Percentiles rank a stretch among this genome's conserved stretches.
Conservation (phyloP, 2,888 invertebrate species). For the Apamea crenata region DNA sequence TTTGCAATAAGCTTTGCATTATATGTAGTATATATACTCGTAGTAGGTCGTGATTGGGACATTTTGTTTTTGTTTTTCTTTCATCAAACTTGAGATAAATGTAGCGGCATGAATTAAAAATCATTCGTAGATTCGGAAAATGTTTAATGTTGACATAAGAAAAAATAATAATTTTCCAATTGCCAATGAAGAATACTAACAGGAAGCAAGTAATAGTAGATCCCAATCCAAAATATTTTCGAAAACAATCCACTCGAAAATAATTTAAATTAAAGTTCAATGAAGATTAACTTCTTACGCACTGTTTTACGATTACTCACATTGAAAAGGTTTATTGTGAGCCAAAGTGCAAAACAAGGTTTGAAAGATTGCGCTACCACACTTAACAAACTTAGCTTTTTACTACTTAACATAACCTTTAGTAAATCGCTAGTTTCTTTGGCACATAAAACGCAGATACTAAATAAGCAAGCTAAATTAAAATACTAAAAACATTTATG, state of each 20-base stretch:
- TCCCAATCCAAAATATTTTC: background rate
- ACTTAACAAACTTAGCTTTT: conserved; percentile 3
- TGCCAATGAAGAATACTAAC: background rate
- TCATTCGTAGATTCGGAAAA: background rate
- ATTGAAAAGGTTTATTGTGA: conserved; percentile 21
- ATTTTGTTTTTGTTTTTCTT: conserved; percentile 9
- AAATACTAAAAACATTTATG: background rate
- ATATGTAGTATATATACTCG: background rate
- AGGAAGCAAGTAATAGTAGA: background rate
- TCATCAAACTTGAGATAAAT: background rate
- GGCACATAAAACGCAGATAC: background rate
- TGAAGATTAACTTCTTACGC: conserved; percentile 1
- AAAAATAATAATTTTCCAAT: background rate
- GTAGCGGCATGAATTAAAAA: background rate
- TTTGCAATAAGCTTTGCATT: conserved; percentile 32
- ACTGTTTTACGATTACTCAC: conserved; percentile 2
- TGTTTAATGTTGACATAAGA: no score
- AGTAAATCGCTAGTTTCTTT: background rate
- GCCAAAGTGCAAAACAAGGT: conserved; percentile 19
- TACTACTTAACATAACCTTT: background rate
- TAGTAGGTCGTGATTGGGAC: background rate
- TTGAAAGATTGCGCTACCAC: conserved; percentile 17
- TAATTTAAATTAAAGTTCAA: background rate
- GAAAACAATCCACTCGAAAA: background rate
- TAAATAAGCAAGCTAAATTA: background rate